Conservation (phyloP, 2,797 vertebrate genomes). For the Rhyacichthys aspro region DNA sequence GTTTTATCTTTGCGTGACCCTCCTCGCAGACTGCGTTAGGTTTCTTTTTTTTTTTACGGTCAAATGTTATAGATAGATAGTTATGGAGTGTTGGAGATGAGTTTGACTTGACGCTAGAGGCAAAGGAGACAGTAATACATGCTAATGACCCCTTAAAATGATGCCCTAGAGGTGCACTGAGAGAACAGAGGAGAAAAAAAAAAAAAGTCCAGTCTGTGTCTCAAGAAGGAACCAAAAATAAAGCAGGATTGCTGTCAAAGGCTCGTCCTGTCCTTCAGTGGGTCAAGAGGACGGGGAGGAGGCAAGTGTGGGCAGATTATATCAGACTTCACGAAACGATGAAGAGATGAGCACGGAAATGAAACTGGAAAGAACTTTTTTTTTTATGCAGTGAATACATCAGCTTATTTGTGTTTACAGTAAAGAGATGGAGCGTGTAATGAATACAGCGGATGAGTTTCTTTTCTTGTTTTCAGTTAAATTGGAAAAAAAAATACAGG, state of each 20-base stretch:
- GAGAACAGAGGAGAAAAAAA: constrained; percentile 46
- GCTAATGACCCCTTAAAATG: constrained; percentile 68
- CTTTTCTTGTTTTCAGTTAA: constrained; percentile 2
- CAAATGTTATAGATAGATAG: constrained; percentile 52
- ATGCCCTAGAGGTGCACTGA: constrained; percentile 58
- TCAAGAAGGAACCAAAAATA: constrained; percentile 49
- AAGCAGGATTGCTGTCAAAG: constrained; percentile 35
- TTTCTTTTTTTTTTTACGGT: constrained; percentile 33
- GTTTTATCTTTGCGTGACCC: constrained; percentile 53
- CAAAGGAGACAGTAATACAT: constrained; percentile 66
- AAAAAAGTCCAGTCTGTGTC: constrained; percentile 53
- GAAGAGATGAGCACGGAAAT: constrained; percentile 45
- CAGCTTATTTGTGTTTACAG: constrained; percentile 16
- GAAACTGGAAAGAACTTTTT: too few relatives aligned
- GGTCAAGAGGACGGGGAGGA: constrained; percentile 56
- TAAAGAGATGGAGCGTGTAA: neutral
- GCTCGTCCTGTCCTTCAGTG: constrained; percentile 60
- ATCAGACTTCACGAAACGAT: constrained; percentile 57
- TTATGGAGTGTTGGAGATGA: constrained; percentile 50
- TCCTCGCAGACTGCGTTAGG: constrained; percentile 23
- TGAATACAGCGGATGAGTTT: constrained; percentile 8
- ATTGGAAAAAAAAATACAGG: constrained; percentile 35
- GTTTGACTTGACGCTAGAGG: constrained; percentile 54
- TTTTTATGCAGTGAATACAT: constrained; percentile 15
- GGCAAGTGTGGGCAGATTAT: constrained; percentile 46